These are phyloP conservation scores for Amiota minor DNA, from an alignment of 2,888 invertebrate species.

Conservation along the genomic window DNA sequence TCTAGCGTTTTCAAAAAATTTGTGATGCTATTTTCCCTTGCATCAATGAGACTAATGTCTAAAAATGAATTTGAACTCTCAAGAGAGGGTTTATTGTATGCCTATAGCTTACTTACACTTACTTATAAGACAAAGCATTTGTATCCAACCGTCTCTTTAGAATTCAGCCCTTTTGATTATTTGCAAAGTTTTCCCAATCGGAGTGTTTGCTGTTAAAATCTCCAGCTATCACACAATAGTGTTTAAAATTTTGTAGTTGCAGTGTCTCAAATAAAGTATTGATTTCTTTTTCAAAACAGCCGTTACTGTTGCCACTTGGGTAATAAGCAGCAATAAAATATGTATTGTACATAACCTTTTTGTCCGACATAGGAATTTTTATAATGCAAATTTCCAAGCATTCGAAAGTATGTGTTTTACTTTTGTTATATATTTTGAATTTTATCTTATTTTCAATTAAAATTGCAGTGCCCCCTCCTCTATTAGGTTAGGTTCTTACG, in stretches of 20 bases:
- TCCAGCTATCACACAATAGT: not conserved
- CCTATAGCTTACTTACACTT: not conserved
- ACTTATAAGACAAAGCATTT: not conserved
- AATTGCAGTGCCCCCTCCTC: too few species aligned
- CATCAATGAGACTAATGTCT: not conserved
- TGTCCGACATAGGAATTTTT: too few species aligned
- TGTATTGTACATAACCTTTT: too few species aligned
- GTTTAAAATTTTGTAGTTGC: not conserved
- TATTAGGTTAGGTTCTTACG: too few species aligned
- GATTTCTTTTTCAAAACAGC: not conserved
- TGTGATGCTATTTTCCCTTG: not conserved
- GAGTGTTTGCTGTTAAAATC: not conserved
- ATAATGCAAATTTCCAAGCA: too few species aligned
- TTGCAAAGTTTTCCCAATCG: not conserved
- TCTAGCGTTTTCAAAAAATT: too few species aligned
- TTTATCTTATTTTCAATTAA: too few species aligned
- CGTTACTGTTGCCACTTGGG: not conserved
- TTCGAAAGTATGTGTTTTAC: too few species aligned
- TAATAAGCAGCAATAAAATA: too few species aligned
- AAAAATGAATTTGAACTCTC: not conserved
- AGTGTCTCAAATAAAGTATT: not conserved
- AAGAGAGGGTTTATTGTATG: not conserved
- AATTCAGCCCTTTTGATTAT: not conserved
- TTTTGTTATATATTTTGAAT: too few species aligned
- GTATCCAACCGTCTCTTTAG: not conserved